Conservation (phyloP, 2,113 vertebrate species). For the Chamaea fasciata region DNA sequence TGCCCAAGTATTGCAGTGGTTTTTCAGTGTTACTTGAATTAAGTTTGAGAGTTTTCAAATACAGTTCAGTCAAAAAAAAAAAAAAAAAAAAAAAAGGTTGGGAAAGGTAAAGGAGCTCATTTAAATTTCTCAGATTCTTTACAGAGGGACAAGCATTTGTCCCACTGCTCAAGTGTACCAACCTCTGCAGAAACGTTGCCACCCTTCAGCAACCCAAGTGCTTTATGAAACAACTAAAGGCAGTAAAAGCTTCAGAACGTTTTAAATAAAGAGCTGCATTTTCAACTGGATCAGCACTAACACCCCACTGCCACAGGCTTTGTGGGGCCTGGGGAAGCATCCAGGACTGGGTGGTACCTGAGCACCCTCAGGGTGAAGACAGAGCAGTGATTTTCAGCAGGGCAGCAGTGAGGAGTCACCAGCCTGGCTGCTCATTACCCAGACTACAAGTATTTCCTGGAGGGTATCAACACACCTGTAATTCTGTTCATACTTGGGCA, state of each 20-base stretch:
- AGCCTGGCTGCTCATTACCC: too few relatives aligned
- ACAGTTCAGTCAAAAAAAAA: neutral
- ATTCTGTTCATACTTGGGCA: rapidly evolving
- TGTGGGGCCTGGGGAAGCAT: rapidly evolving
- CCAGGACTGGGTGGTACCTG: neutral
- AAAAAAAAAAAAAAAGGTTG: neutral
- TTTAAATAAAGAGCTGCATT: neutral
- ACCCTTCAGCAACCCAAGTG: neutral
- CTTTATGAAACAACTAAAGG: neutral
- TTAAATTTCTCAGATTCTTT: neutral
- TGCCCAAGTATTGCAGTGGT: neutral
- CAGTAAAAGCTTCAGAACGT: neutral
- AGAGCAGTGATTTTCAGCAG: neutral
- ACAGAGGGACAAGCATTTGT: neutral
- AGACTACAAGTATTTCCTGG: neutral
- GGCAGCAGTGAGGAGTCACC: too few relatives aligned
- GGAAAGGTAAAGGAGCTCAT: neutral
- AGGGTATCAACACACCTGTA: neutral
- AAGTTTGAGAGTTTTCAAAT: neutral
- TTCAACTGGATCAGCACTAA: neutral
- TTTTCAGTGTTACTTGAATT: neutral
- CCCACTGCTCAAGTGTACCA: neutral
- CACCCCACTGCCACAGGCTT: neutral
- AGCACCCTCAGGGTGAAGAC: neutral
- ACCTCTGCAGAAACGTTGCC: rapidly evolving